Evolutionary conservation across 1,140 invertebrate species (phyloP).

Genomic region (Drosophila bipectinata): DNA sequence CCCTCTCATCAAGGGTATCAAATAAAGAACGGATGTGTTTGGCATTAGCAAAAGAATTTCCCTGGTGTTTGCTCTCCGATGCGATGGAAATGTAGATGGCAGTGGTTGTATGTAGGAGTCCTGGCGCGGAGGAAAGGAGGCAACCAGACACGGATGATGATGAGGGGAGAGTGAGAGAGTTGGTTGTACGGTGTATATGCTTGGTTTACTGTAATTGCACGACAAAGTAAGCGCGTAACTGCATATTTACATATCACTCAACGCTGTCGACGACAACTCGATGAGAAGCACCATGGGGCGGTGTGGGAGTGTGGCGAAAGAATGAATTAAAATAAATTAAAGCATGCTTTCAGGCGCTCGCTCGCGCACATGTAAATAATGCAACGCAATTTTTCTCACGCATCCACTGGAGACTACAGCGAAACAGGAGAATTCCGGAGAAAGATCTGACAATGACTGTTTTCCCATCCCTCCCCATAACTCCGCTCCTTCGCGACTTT

Average conservation of each 20-base stretch:
- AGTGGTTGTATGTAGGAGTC: neutral
- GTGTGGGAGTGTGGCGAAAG: conserved; percentile 22
- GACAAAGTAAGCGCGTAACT: conserved; percentile 81
- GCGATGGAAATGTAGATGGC: conserved; percentile 8
- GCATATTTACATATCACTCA: conserved; percentile 81
- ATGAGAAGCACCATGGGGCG: neutral
- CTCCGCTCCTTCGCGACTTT: neutral
- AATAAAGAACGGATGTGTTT: conserved; percentile 74
- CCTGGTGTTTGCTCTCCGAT: conserved; percentile 51
- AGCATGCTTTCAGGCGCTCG: conserved; percentile 74
- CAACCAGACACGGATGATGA: conserved; percentile 2
- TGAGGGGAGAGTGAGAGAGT: conserved; percentile 8
- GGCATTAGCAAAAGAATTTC: conserved; percentile 77
- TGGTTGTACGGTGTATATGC: conserved; percentile 29
- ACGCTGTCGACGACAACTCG: conserved; percentile 20
- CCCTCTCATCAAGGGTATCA: conserved; percentile 55
- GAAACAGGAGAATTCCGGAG: neutral
- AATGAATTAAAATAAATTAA: conserved; percentile 83
- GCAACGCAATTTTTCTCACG: conserved; percentile 76
- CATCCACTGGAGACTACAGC: conserved; percentile 15
- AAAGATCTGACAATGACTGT: conserved; percentile 27
- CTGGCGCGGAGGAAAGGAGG: neutral
- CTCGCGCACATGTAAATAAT: conserved; percentile 76
- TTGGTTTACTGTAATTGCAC: conserved; percentile 75
- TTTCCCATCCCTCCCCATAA: neutral